Conservation (phyloP, 1,140 invertebrate genomes). For the Cydia amplana region DNA sequence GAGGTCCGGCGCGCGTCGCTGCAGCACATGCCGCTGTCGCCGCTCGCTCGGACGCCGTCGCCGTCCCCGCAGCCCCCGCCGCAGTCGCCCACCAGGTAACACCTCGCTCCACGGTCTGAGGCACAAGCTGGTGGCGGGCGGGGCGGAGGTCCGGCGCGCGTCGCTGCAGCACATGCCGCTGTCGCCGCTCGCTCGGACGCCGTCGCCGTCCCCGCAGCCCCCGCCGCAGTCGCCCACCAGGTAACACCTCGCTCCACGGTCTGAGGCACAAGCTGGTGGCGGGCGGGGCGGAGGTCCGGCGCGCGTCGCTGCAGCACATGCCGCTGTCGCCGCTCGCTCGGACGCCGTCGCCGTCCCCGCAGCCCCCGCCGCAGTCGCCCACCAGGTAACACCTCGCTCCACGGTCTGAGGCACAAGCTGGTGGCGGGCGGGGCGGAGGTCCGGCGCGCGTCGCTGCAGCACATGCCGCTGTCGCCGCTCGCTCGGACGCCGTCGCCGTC, state of each 20-base stretch:
- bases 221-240: conserved; percentile 83
- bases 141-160: conserved; percentile 89
- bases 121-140: conserved; percentile 86
- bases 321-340: conserved; percentile 96
- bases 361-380: conserved; percentile 86
- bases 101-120: conserved; percentile 96
- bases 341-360: conserved; percentile 96
- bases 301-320: conserved; percentile 97
- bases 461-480: conserved; percentile 97
- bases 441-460: conserved; percentile 95
- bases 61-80: conserved; percentile 93
- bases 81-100: conserved; percentile 78
- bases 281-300: conserved; percentile 83
- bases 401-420: conserved; percentile 96
- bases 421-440: conserved; percentile 80
- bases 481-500: conserved; percentile 96
- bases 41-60: conserved; percentile 95
- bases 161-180: conserved; percentile 97
- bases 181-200: conserved; percentile 96
- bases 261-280: conserved; percentile 92
- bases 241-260: conserved; percentile 91
- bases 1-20: conserved; percentile 93
- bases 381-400: conserved; percentile 85
- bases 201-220: conserved; percentile 94
- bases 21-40: conserved; percentile 97